These are phyloP conservation scores for Sitta europaea DNA, from an alignment of 2,113 vertebrate genomes.

Conservation along the genomic window DNA sequence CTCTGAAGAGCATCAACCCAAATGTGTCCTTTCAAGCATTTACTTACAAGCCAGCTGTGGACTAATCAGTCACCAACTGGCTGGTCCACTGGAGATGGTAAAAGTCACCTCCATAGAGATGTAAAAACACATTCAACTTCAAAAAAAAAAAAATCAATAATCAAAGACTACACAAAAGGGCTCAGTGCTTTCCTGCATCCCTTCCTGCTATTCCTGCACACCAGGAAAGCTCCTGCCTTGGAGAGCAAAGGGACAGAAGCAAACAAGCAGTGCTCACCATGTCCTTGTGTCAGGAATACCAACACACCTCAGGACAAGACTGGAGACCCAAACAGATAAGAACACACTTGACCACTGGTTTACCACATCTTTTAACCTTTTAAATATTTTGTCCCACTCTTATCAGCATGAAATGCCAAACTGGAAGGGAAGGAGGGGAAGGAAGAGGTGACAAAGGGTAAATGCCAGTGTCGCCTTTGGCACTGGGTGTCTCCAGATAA, in stretches of 20 bases:
- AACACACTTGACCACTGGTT: not conserved
- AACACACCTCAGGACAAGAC: not conserved
- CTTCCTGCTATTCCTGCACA: not conserved
- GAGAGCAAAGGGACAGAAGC: not conserved
- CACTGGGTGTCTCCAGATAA: not conserved
- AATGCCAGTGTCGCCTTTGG: not conserved
- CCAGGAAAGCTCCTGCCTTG: not conserved
- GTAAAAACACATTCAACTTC: not conserved
- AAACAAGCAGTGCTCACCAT: not conserved
- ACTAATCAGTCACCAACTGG: slow-evolving; percentile 64
- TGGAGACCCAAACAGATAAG: not conserved
- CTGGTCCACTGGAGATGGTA: slow-evolving; percentile 51
- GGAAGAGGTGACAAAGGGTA: not conserved
- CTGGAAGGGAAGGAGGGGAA: not conserved
- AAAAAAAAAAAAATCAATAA: not conserved
- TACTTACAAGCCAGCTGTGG: slow-evolving; percentile 61
- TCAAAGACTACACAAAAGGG: not conserved
- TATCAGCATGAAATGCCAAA: not conserved
- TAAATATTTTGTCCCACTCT: not conserved
- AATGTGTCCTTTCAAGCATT: slow-evolving; percentile 64
- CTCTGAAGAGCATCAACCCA: slow-evolving; percentile 60
- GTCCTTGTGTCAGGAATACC: not conserved
- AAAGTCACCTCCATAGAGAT: slow-evolving; percentile 55
- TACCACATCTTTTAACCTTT: not conserved
- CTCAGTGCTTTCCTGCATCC: not conserved